Base-by-base conservation (phyloP, 2,797 vertebrate genomes). In the Parauchenoglanis ngamensis region DNA sequence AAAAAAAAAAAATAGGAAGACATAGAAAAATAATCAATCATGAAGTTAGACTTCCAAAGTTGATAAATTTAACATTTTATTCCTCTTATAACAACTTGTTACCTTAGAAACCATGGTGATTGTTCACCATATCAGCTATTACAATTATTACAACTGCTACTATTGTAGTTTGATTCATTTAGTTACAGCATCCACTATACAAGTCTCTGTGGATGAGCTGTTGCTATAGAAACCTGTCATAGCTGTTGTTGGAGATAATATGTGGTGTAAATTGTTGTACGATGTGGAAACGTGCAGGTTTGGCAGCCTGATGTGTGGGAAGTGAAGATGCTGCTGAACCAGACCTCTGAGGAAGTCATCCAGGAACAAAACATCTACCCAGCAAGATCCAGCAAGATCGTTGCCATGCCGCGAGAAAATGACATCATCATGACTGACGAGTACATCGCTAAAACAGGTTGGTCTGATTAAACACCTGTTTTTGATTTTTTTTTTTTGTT, bases 291-390 rank as follows among this genome's bases (percentile, higher is more conserved):
- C 35, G 25, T 81, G 68, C 83, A 99, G 98, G 97, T 96, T 89
- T 96, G 97, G 87, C 97, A 98, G 92, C 96, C 97, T 83, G 96
- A 98, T 56, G 96, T 98, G 91, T 97, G 94, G 91, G 97, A 98
- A 94, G 94, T 98, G 92, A 96, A 97, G 89, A 95, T 99, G 91
- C 94, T 98, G 90, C 94, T 99, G 91, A 97, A 96, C 88, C 94
- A 94, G 89, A 96, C 96, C 76, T 94, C 94, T 88, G 94, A 95
- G 92, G 94, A 97, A 88, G 93, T 98, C 57, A 95, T 96, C 81
- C 96, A 95, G 91, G 97, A 97, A 12, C 96, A 94, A 89, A 97
- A 96, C 90, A 94, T 94, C 0, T 95, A 97, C 81, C 96, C 97
- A 4, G 85, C 85, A 80, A 94, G 97, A 87, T 95, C 97, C 87